Base-by-base conservation (phyloP, 2,113 vertebrate genomes). In the Colaptes auratus region DNA sequence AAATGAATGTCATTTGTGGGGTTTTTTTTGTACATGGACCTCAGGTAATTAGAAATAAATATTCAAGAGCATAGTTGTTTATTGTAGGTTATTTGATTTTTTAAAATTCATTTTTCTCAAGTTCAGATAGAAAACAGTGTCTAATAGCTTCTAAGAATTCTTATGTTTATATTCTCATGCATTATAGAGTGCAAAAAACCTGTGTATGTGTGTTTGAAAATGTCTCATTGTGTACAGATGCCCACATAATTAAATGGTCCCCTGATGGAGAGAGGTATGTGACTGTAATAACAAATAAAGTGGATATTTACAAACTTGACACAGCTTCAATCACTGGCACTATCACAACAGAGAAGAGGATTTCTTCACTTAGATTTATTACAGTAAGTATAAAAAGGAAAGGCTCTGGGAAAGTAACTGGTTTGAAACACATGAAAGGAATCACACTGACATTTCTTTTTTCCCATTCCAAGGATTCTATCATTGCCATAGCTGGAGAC, bases 181-280 rank as follows among this genome's bases (percentile, higher is more conserved):
- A 77, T 17, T 78, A 70, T 19, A 74, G 58, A 79, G 30, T 58
- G 15, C n/a, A 83, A 53, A 88, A 89, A 30, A 12, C 2, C 23
- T 21, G 13, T 89, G 30, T 71, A 25, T 12, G 0, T 77, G 27
- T 82, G 3, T 66, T 16, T 86, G 19, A 12, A 42, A 55, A 72
- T 65, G 7, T 90, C 27, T 92, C 39, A 11, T 20, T 95, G 19
- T 82, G 59, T 95, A 35, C 82, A 99, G 99, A 98, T 96, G 99
- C 99, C 56, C 98, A 99, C 82, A 98, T 99, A 65, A 99, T 99
- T 53, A 97, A 97, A 79, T 99, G 99, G 99, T 99, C 99, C 73
- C 99, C 98, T 14, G 97, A 95, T 24, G 99, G 99, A 79, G 98
- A 98, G 72, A 98, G 75, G 44, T 99, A 99, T 10, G 85, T 98